Conservation (phyloP, 2,113 vertebrate genomes). For the Malaclemys terrapin region DNA sequence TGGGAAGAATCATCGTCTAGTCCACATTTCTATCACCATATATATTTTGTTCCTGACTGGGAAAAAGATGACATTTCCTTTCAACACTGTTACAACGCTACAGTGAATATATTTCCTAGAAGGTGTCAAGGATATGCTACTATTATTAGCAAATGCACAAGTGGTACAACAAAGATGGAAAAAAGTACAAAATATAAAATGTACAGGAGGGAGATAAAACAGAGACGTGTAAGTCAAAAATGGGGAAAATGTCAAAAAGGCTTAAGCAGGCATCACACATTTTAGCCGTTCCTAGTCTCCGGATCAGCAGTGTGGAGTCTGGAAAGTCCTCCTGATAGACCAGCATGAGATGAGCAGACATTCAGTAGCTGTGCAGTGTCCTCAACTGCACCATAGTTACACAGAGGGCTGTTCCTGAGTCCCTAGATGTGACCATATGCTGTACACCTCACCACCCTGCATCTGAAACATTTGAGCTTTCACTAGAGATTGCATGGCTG, state of each 20-base stretch:
- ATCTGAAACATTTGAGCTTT: background rate
- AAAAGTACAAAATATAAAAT: background rate
- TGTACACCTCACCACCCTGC: background rate
- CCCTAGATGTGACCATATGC: background rate
- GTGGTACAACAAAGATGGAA: background rate
- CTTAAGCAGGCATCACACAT: background rate
- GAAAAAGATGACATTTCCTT: background rate
- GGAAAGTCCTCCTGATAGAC: background rate
- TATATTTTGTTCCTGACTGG: background rate
- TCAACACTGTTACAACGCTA: background rate
- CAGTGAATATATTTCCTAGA: rapidly evolving
- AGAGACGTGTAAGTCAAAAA: background rate
- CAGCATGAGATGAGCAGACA: background rate
- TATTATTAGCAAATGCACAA: background rate
- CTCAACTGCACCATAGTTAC: background rate
- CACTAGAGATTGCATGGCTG: background rate
- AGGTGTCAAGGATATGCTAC: background rate
- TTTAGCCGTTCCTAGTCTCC: background rate
- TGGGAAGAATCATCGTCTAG: background rate
- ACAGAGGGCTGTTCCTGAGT: background rate
- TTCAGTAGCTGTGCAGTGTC: background rate
- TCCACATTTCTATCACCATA: background rate
- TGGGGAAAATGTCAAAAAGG: background rate
- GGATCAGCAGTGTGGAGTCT: background rate
- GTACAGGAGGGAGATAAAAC: background rate